Conservation (phyloP, 2,113 vertebrate species). For the Brachirus orientalis region DNA sequence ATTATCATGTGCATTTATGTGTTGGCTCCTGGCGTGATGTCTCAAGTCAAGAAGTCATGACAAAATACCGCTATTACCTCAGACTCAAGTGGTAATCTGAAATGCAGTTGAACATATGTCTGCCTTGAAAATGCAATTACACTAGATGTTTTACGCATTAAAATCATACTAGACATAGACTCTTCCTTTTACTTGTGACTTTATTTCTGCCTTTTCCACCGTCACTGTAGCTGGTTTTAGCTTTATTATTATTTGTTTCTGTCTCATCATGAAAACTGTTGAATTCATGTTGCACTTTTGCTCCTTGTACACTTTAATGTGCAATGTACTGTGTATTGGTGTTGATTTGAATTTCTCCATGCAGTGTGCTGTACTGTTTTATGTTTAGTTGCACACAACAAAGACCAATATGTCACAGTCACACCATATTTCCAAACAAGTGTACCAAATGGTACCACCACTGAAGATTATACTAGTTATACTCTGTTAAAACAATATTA, state of each 20-base stretch:
- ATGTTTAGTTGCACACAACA: conserved; percentile 48
- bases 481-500: not conserved
- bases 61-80: conserved; percentile 68
- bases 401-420: conserved; percentile 35
- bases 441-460: no score
- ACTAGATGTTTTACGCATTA: conserved; percentile 20
- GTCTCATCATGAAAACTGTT: conserved; percentile 10
- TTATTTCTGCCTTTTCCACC: conserved; percentile 22
- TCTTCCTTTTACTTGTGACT: conserved; percentile 15
- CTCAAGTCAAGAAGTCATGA: conserved; percentile 43
- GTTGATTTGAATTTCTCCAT: conserved; percentile 39
- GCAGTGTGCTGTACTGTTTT: conserved; percentile 29
- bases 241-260: conserved; percentile 28
- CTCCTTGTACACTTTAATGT: conserved; percentile 37
- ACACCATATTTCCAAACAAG: conserved; percentile 23
- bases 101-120: conserved; percentile 4
- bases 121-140: conserved; percentile 23
- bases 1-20: conserved; percentile 55
- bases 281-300: conserved; percentile 30
- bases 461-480: no score
- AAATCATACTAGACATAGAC: not conserved
- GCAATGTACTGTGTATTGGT: conserved; percentile 37
- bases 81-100: conserved; percentile 50
- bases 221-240: conserved; percentile 13
- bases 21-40: conserved; percentile 43